Base-by-base conservation (phyloP, 2,797 vertebrate genomes). In the Anguilla pacifica region DNA sequence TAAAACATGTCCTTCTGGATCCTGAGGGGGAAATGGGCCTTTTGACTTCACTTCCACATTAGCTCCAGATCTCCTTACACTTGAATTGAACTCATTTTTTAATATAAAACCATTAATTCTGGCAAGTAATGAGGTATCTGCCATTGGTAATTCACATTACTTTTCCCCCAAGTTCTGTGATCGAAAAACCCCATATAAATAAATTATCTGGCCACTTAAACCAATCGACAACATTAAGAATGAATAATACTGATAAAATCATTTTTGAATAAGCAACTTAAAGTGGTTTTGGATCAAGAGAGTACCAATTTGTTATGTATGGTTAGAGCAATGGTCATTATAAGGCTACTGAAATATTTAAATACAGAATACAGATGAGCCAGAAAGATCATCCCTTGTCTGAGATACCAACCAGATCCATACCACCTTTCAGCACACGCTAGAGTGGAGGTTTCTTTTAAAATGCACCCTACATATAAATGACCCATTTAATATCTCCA, bases 61-160 rank as follows among this genome's bases (percentile, higher is more conserved):
- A 77, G 74, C 74, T 77, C 31, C 74, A 43, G 74, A 77, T 77
- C 74, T 77, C 74, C 70, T 77, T 77, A 77, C 39, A 77, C 35
- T 77, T 77, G 43, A 77, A 77, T 46, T 77, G 35, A 77, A 77
- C 74, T 43, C 74, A 77, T 77, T 43, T 77, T 77, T 77, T 28
- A 72, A 43, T 39, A 39, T 43, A 39, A 70, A 70, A 9, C 64
- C 7, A 6, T 59, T 59, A 70, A n/a, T 70, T 28, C 35, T 72
- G 70, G n/a, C 10, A 72, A 3, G 10, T 31, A 28, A 31, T 28
- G n/a, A 35, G n/a, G 13, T 35, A 72, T 5, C 74, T 77, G 6
- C 11, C 25, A 77, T 77, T 43, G 7, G 35, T 43, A 15, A 43
- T 43, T 35, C 67, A 28, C 67, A 72, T 28, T 22, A 35, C 17